Base-by-base conservation (phyloP, 2,113 vertebrate genomes). In the Urocolius indicus region DNA sequence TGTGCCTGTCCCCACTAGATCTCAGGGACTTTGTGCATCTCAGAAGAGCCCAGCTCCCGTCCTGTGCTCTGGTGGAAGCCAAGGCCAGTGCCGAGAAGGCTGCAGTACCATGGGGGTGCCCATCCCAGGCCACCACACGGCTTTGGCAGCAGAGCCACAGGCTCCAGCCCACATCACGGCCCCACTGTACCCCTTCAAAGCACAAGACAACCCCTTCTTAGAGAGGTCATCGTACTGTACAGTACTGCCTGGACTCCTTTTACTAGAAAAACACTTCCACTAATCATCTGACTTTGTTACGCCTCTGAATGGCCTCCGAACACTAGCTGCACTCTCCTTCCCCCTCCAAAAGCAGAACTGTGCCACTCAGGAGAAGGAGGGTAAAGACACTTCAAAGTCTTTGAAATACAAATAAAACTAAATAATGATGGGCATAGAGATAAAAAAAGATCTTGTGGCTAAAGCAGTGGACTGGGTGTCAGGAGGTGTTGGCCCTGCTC, bases 401-500 rank as follows among this genome's bases (percentile, higher is more conserved):
- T 83, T 81, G 59, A 92, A 91, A 87, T 49, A 85, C 30, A 91
- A 90, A 87, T 85, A 67, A 76, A 96, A 94, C 80, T 29, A 95
- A 94, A 61, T 71, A 83, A 59, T 21, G 69, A 66, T 12, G 36
- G 66, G 46, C 48, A 24, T 69, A 72, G 24, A 80, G 90, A 58
- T 0, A 0, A 92, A 34, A 32, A 89, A 81, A 16, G 24, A 62
- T 71, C 54, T 29, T 84, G 75, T 1, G 8, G 95, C 58, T 79
- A 72, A 79, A 71, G 54, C 51, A 63, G 54, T 22, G 57, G 51
- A 82, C 43, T n/a, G 72, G 38, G 62, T 74, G 87, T 94, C 89
- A 93, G 94, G 83, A 84, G 66, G 57, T 36, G 54, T 58, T 85
- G 87, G 84, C 72, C 79, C 55, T 74, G 65, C 41, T 94, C 86